phyloP scores from a whole-genome alignment of 2,113 vertebrate species.

The Vicugna pacos region DNA sequence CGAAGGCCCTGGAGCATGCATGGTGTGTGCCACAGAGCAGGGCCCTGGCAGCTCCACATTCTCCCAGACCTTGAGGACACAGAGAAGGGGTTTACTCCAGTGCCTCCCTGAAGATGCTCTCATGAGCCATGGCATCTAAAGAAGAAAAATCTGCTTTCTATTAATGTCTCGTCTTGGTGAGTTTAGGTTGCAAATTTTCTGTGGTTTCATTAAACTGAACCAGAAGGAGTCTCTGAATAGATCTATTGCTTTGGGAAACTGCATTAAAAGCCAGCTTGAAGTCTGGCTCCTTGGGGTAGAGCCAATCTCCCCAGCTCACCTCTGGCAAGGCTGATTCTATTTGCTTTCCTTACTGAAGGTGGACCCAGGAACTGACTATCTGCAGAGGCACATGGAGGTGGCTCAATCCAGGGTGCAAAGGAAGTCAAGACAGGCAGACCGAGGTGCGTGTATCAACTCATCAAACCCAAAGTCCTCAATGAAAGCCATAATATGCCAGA shows the following conservation, averaged over 20 bases:
- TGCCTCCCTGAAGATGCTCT: slow-evolving; percentile 38
- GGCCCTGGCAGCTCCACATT: neutral
- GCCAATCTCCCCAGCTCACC: slow-evolving; percentile 41
- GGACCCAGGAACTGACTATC: neutral
- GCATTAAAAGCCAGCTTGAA: slow-evolving; percentile 56
- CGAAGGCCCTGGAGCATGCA: neutral
- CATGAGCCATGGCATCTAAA: slow-evolving; percentile 32
- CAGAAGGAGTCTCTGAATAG: slow-evolving; percentile 67
- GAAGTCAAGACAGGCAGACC: neutral
- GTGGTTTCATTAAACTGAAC: slow-evolving; percentile 77
- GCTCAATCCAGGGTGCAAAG: neutral
- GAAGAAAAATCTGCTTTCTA: slow-evolving; percentile 68
- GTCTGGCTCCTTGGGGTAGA: neutral
- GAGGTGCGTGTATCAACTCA: neutral
- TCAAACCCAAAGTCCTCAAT: neutral
- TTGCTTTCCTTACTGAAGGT: neutral
- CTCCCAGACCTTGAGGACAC: neutral
- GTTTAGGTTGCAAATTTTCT: slow-evolving; percentile 73
- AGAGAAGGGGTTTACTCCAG: slow-evolving; percentile 40
- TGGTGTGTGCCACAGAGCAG: neutral
- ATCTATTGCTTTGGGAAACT: slow-evolving; percentile 63
- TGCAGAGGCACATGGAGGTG: neutral
- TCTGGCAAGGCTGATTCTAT: neutral
- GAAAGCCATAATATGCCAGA: neutral
- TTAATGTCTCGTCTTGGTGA: slow-evolving; percentile 66